Conservation (phyloP, 2,797 vertebrate genomes). For the Myotis findleyi region DNA sequence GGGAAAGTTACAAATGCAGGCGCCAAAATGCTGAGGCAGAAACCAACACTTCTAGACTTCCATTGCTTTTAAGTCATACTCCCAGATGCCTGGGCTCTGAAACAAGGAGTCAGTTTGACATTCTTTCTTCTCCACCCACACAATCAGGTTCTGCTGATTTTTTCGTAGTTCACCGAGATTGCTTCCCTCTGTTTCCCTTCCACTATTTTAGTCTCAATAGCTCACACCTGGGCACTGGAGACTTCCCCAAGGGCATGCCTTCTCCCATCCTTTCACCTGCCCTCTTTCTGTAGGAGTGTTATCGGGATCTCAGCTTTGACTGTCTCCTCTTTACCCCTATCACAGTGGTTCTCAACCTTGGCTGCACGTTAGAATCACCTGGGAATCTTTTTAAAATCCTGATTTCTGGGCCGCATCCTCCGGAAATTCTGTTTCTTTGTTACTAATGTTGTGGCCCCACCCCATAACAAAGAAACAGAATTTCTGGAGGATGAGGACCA, state of each 20-base stretch:
- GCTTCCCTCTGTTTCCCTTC: neutral
- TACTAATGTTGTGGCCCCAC: no score
- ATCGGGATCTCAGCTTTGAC: accelerated
- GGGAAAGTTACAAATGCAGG: neutral
- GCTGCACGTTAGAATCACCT: no score
- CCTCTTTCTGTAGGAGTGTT: neutral
- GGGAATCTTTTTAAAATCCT: no score
- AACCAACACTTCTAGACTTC: neutral
- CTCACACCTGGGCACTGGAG: neutral
- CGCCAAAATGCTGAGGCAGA: accelerated
- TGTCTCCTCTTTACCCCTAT: neutral
- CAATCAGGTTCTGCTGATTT: neutral
- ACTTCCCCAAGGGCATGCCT: accelerated
- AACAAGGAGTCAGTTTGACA: accelerated
- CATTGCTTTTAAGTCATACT: accelerated
- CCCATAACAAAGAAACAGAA: no score
- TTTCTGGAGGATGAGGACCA: no score
- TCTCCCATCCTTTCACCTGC: neutral
- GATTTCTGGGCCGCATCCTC: no score
- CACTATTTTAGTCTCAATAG: neutral
- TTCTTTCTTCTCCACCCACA: neutral
- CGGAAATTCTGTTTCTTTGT: no score
- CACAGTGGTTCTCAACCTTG: no score
- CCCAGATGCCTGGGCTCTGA: neutral
- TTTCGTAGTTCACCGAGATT: accelerated